Conservation (phyloP, 2,888 invertebrate species). For the Coenonympha glycerion region DNA sequence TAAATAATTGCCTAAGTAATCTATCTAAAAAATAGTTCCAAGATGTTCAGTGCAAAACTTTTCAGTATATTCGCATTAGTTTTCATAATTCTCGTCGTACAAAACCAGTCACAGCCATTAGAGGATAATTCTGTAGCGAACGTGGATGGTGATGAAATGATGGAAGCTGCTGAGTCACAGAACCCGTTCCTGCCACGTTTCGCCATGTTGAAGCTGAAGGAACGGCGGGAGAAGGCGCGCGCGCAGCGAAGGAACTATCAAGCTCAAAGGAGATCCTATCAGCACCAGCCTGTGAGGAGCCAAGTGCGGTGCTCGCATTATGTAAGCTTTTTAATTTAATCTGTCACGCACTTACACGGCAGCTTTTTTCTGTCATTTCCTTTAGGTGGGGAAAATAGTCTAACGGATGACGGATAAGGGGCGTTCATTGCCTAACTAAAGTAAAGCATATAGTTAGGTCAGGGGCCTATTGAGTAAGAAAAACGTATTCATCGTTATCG, state of each 20-base stretch:
- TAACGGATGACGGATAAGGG: no score
- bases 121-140: conserved; percentile 30
- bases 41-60: conserved; percentile 38
- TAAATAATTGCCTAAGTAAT: no score
- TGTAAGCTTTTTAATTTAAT: no score
- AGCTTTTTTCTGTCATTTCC: no score
- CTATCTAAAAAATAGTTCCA: conserved; percentile 12
- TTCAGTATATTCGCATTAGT: conserved; percentile 33
- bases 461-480: no score
- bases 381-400: no score
- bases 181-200: conserved; percentile 64
- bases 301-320: conserved; percentile 16
- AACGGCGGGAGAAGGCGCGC: conserved; percentile 47
- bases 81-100: conserved; percentile 34
- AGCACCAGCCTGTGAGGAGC: conserved; percentile 10
- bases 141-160: conserved; percentile 46
- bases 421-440: no score
- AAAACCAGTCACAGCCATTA: conserved; percentile 40
- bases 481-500: no score
- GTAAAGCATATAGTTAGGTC: no score
- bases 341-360: no score
- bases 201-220: conserved; percentile 59
- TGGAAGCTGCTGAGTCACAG: conserved; percentile 60
- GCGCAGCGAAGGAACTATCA: conserved; percentile 49
- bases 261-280: conserved; percentile 25